phyloP scores from a whole-genome alignment of 2,113 vertebrate species.

The Halcyon senegalensis region DNA sequence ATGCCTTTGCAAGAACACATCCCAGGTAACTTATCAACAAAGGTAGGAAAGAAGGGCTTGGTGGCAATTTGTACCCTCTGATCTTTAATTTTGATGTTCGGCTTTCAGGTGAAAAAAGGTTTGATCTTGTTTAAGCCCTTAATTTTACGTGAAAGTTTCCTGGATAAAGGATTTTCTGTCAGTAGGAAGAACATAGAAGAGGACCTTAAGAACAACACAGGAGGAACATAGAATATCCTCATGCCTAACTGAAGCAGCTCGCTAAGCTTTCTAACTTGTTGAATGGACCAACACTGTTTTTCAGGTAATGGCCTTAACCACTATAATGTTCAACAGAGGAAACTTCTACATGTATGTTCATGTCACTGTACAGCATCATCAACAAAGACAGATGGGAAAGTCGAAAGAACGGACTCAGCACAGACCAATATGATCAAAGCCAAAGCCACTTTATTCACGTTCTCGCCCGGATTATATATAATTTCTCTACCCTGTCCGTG shows the following conservation, averaged over 20 bases:
- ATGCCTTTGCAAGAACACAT: not conserved
- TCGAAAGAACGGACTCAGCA: no score
- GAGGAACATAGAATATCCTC: not conserved
- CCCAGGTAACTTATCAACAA: conserved; percentile 15
- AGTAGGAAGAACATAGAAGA: not conserved
- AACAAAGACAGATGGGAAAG: not conserved
- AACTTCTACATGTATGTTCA: not conserved
- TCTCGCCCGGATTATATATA: no score
- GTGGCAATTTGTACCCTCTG: not conserved
- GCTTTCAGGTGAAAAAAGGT: not conserved
- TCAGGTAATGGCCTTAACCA: not conserved
- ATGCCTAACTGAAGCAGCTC: not conserved
- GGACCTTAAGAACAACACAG: no score
- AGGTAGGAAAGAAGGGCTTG: not conserved
- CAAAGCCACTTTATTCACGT: no score
- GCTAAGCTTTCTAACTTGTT: not conserved
- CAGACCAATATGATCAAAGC: no score
- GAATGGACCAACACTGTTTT: not conserved
- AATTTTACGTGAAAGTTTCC: not conserved
- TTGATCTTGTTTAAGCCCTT: not conserved
- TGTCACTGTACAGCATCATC: not conserved
- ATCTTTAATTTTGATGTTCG: not conserved
- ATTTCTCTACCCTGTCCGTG: no score
- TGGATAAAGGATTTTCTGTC: not conserved
- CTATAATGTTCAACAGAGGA: not conserved